A percentile compares a stretch with the other conserved stretches of the same genome.
Conservation (phyloP, 2,113 vertebrate species). For the Rhinogobius similis region DNA sequence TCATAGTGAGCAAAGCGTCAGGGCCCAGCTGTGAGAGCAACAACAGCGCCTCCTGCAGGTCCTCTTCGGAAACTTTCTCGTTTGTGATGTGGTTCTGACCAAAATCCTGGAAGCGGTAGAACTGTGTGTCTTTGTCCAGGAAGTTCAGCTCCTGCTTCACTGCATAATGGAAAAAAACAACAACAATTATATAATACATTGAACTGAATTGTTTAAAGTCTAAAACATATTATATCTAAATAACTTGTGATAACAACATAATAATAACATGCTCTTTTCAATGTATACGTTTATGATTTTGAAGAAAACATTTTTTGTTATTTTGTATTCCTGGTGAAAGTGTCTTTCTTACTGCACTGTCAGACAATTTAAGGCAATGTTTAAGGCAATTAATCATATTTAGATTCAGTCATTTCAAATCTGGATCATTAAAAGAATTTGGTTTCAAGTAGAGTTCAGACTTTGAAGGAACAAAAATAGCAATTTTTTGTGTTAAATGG, state of each 20-base stretch:
- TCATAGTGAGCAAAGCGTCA: slow-evolving; percentile 89
- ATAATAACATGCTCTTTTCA: no score
- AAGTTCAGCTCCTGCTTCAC: slow-evolving; percentile 93
- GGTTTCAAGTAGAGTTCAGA: no score
- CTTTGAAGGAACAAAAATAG: no score
- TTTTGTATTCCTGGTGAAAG: no score
- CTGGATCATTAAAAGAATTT: no score
- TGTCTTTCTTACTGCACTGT: no score
- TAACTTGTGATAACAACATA: not conserved
- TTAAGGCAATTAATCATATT: no score
- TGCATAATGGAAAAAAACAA: slow-evolving; percentile 54
- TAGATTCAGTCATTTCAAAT: no score
- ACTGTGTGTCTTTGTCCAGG: slow-evolving; percentile 91
- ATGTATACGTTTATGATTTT: no score
- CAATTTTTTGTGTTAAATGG: no score
- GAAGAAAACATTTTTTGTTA: no score
- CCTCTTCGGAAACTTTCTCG: slow-evolving; percentile 82
- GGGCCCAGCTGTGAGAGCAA: slow-evolving; percentile 89
- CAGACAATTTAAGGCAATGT: no score
- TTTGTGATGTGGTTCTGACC: slow-evolving; percentile 63
- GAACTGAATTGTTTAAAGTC: not conserved
- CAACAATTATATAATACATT: not conserved
- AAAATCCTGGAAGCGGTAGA: slow-evolving; percentile 88
- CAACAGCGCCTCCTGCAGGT: slow-evolving; percentile 84
- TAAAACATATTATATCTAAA: not conserved